A percentile compares a stretch with the other conserved stretches of the same genome.
Evolutionary conservation across 2,113 vertebrate species (phyloP).

Genomic region (Bos taurus): DNA sequence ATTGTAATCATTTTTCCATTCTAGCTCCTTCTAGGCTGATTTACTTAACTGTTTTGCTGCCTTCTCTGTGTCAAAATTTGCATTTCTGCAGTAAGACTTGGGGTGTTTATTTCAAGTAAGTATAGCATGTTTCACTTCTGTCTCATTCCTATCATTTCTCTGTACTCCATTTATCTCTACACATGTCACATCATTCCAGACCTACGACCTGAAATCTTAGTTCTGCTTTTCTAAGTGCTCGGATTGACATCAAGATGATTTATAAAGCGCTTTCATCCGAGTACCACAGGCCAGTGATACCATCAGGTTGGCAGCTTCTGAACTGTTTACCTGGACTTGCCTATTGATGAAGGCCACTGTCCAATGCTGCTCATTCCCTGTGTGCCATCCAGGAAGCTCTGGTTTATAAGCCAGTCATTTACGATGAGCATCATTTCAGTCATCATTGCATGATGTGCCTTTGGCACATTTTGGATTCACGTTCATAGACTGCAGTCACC

Average conservation of each 20-base stretch:
- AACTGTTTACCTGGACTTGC: neutral
- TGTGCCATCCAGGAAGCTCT: neutral
- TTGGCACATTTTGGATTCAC: conserved; percentile 50
- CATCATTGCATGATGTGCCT: neutral
- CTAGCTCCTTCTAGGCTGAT: neutral
- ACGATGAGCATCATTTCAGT: neutral
- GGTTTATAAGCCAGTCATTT: neutral
- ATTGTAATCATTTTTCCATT: conserved; percentile 45
- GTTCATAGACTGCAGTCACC: conserved; percentile 32
- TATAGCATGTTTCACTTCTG: neutral
- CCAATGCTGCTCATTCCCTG: neutral
- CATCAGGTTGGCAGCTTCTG: conserved; percentile 12
- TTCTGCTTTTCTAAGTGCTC: conserved; percentile 36
- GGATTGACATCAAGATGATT: conserved; percentile 39
- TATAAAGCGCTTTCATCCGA: conserved; percentile 22
- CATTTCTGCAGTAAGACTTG: neutral
- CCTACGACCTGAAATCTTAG: neutral
- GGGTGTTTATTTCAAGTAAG: neutral
- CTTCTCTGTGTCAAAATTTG: neutral
- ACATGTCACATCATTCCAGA: neutral
- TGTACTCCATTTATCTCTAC: neutral
- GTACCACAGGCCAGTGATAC: neutral
- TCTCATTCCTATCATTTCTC: neutral
- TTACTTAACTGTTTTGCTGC: conserved; percentile 21
- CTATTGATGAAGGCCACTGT: neutral